Percentiles rank a stretch among this genome's conserved stretches.
These are phyloP conservation scores for Stictocephala bisonia DNA, from an alignment of 2,888 invertebrate species.

Conservation along the genomic window DNA sequence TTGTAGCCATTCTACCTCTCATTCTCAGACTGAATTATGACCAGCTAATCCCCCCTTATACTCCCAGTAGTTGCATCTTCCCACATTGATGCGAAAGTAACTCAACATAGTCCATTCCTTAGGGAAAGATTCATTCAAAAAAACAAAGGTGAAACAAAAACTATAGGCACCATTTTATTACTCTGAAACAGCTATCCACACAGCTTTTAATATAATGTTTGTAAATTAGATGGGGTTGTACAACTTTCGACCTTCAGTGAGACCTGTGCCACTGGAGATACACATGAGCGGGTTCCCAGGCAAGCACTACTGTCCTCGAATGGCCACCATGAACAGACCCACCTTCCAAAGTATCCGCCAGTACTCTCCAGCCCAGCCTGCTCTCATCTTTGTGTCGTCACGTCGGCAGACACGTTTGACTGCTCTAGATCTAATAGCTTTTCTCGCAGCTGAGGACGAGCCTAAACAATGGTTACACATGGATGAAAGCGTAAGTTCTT, in stretches of 20 bases:
- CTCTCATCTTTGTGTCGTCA: constrained; percentile 92
- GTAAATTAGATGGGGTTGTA: constrained; percentile 88
- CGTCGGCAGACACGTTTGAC: constrained; percentile 96
- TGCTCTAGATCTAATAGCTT: constrained; percentile 93
- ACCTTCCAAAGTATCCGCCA: constrained; percentile 95
- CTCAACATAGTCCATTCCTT: too few species aligned
- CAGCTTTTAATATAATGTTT: too few species aligned
- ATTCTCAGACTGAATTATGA: too few species aligned
- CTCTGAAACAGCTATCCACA: neutral
- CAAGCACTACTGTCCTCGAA: constrained; percentile 98
- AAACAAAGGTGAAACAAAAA: too few species aligned
- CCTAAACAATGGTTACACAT: constrained; percentile 96
- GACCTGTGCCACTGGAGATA: constrained; percentile 95
- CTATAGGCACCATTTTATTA: too few species aligned
- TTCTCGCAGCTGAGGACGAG: constrained; percentile 88
- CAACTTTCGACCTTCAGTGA: constrained; percentile 97
- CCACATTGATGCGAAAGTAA: too few species aligned
- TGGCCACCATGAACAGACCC: constrained; percentile 99
- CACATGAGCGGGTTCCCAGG: constrained; percentile 96
- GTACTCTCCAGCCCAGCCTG: constrained; percentile 91
- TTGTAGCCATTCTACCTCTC: too few species aligned
- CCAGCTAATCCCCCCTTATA: too few species aligned
- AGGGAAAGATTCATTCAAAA: too few species aligned
- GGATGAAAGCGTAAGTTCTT: constrained; percentile 68
- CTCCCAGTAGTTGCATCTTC: too few species aligned